Base-by-base conservation (phyloP, 2,113 vertebrate species). In the Neogale vison region DNA sequence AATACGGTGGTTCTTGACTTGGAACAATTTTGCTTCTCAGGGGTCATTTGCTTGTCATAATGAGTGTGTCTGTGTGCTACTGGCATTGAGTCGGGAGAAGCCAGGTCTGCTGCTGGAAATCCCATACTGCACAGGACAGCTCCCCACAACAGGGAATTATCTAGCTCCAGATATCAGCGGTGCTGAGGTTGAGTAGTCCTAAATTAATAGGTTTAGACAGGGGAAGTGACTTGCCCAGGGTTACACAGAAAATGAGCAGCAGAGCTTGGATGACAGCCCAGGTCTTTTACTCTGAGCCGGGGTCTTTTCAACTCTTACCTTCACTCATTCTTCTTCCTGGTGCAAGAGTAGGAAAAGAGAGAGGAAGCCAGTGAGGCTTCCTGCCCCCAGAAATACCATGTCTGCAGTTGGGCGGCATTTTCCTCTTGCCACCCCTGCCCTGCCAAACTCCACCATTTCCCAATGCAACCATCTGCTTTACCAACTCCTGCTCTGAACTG, bases 391-490 rank as follows among this genome's bases (percentile, higher is more conserved):
- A 93, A 52, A 84, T 21, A 42, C 63, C 1, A 50, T 47, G 42
- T 63, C 36, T 77, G 52, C 82, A 67, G 65, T 31, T 17, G 17
- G 89, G 92, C 42, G 86, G n/a, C 81, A 42, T 67, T 98, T 47
- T 88, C 63, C 31, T 93, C 82, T 79, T 18, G 24, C 47, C 26
- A n/a, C 59, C 20, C 45, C 36, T 81, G 50, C 26, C 77, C 45
- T 88, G 86, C 93, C 74, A 89, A 96, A 45, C 86, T 74, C 67
- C 77, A 77, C 39, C 91, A 80, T 67, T 89, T 92, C 52, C 93
- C 89, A 82, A 29, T 17, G 89, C 61, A 76, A 3, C 93, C 97
- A 96, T 97, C 96, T 98, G 97, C 61, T 92, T 50, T 55, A 86
- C 74, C 42, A 63, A 83, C 83, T 96, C 92, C 67, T 50, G 47